Conservation (phyloP, 2,113 vertebrate genomes). For the Siniperca chuatsi region DNA sequence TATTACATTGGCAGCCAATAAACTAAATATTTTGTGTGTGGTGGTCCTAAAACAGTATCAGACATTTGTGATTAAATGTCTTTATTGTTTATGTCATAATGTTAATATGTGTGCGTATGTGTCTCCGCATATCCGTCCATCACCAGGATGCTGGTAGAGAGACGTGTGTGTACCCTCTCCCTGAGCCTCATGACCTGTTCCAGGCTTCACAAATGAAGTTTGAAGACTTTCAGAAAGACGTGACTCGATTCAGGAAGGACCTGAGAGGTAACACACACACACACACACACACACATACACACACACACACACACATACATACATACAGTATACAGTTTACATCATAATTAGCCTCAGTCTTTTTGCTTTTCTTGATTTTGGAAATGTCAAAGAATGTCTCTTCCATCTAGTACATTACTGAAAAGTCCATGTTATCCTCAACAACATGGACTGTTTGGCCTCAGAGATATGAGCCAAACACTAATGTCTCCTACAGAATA, state of each 20-base stretch:
- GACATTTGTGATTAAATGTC: not conserved
- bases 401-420: not conserved
- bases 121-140: slow-evolving; percentile 2
- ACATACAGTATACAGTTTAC: not conserved
- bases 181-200: slow-evolving; percentile 97
- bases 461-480: not conserved
- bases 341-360: not conserved
- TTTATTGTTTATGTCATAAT: not conserved
- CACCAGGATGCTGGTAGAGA: slow-evolving; percentile 93
- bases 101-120: not conserved
- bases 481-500: not conserved
- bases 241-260: slow-evolving; percentile 93
- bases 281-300: not conserved
- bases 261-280: slow-evolving; percentile 87
- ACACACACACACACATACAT: slow-evolving; percentile 4
- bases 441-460: not conserved
- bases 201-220: slow-evolving; percentile 97
- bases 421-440: not conserved
- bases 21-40: not conserved
- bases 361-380: no score
- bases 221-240: slow-evolving; percentile 97
- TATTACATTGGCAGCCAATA: not conserved
- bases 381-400: no score
- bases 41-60: not conserved
- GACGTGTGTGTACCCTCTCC: slow-evolving; percentile 92